Conservation (phyloP, 1,140 invertebrate genomes). For the Platorchestia sp. region DNA sequence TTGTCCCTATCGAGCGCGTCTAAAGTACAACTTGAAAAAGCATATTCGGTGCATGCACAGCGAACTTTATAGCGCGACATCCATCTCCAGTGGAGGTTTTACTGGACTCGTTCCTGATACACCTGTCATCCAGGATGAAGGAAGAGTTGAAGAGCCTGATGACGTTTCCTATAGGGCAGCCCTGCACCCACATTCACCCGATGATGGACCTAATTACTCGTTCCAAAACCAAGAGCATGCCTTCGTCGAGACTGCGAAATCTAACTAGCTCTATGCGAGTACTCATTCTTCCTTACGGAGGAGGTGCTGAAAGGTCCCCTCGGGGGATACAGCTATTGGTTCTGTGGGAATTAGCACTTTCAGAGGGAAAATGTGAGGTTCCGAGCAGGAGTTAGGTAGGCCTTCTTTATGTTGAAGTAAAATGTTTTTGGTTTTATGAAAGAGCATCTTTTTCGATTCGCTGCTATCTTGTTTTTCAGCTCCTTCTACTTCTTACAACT, state of each 20-base stretch:
- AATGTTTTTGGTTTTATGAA: too few relatives aligned
- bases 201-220: neutral
- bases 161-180: neutral
- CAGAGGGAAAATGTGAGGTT: too few relatives aligned
- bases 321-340: too few relatives aligned
- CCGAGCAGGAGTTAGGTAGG: too few relatives aligned
- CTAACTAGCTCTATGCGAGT: neutral
- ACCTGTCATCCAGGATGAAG: neutral
- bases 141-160: neutral
- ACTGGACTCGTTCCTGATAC: neutral
- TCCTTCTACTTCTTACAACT: too few relatives aligned
- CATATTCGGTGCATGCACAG: slow-evolving; percentile 62
- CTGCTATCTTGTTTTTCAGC: too few relatives aligned
- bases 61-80: neutral
- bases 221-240: neutral
- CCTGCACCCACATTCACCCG: neutral
- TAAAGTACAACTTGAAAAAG: slow-evolving; percentile 65
- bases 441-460: too few relatives aligned
- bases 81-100: neutral
- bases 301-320: too few relatives aligned
- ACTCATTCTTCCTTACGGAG: too few relatives aligned
- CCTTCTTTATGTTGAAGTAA: too few relatives aligned
- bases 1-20: slow-evolving; percentile 69
- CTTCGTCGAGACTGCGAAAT: neutral
- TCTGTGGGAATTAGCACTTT: too few relatives aligned